A percentile compares a stretch with the other conserved stretches of the same genome.
Conservation (phyloP, 2,888 invertebrate species). For the Proisotoma minuta region DNA sequence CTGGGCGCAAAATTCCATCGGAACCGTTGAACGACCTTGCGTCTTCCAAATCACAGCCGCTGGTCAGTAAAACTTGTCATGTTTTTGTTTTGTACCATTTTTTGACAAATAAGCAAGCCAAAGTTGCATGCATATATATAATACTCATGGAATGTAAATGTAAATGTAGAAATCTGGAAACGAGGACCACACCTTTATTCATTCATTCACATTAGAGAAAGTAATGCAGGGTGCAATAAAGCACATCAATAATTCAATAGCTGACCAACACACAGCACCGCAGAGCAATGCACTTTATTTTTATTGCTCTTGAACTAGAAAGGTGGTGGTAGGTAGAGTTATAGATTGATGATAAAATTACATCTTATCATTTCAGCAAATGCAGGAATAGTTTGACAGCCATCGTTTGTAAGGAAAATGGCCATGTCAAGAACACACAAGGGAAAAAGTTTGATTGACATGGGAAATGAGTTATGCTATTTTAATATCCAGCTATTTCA, state of each 20-base stretch:
- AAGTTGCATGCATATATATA: too few relatives aligned
- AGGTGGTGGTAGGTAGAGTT: background rate
- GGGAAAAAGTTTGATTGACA: background rate
- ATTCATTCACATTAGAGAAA: too few relatives aligned
- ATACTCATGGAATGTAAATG: too few relatives aligned
- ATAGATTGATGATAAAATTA: background rate
- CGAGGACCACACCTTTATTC: too few relatives aligned
- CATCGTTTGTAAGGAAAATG: background rate
- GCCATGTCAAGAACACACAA: background rate
- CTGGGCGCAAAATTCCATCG: slow-evolving; percentile 48
- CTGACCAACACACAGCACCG: too few relatives aligned
- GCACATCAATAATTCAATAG: too few relatives aligned
- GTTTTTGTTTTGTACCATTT: slow-evolving; percentile 18
- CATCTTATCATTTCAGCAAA: background rate
- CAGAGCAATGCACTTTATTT: too few relatives aligned
- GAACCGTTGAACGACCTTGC: slow-evolving; percentile 47
- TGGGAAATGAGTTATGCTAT: background rate
- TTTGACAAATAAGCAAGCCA: too few relatives aligned
- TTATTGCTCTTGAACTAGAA: background rate
- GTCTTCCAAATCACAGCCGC: slow-evolving; percentile 48
- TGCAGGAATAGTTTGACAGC: too few relatives aligned
- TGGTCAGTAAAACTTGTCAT: slow-evolving; percentile 38
- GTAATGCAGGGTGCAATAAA: too few relatives aligned
- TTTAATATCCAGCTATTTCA: too few relatives aligned
- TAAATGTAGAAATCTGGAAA: too few relatives aligned